Conservation (phyloP, 2,113 vertebrate species). For the Istiophorus platypterus region DNA sequence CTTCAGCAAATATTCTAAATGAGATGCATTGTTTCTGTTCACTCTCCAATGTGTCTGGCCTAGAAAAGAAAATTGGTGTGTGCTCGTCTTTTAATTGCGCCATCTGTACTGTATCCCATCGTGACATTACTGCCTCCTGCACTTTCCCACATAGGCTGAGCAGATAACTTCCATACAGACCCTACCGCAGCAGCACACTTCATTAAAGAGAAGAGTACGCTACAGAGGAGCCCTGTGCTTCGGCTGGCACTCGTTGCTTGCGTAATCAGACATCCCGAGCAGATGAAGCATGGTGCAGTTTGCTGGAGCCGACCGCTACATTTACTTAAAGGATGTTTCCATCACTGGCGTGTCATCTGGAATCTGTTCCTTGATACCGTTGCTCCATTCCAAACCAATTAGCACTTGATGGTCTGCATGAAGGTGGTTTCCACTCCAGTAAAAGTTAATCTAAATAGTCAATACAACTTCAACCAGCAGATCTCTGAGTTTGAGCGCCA, state of each 20-base stretch:
- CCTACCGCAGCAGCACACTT: slow-evolving; percentile 56
- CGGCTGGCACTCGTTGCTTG: slow-evolving; percentile 40
- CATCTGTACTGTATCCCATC: slow-evolving; percentile 71
- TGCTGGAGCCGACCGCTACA: slow-evolving; percentile 69
- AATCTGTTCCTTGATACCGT: slow-evolving; percentile 74
- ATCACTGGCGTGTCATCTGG: slow-evolving; percentile 79
- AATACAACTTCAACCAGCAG: slow-evolving; percentile 49
- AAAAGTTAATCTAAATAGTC: slow-evolving; percentile 74
- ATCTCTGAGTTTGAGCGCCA: slow-evolving; percentile 59
- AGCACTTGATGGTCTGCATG: slow-evolving; percentile 85
- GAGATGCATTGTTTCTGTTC: slow-evolving; percentile 74
- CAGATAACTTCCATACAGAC: slow-evolving; percentile 62
- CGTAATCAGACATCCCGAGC: slow-evolving; percentile 61
- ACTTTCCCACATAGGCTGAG: slow-evolving; percentile 55
- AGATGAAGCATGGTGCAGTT: slow-evolving; percentile 63
- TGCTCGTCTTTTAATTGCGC: slow-evolving; percentile 78
- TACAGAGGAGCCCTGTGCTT: slow-evolving; percentile 50
- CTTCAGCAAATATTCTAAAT: slow-evolving; percentile 80
- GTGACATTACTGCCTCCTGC: slow-evolving; percentile 58
- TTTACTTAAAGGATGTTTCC: slow-evolving; percentile 80
- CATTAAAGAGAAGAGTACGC: slow-evolving; percentile 63
- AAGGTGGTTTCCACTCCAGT: slow-evolving; percentile 74
- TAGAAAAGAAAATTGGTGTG: slow-evolving; percentile 74
- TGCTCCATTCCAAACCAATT: slow-evolving; percentile 82
- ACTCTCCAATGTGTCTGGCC: slow-evolving; percentile 75